Evolutionary conservation across 2,888 invertebrate species (phyloP).

Genomic region (Lithophane ornitopus): DNA sequence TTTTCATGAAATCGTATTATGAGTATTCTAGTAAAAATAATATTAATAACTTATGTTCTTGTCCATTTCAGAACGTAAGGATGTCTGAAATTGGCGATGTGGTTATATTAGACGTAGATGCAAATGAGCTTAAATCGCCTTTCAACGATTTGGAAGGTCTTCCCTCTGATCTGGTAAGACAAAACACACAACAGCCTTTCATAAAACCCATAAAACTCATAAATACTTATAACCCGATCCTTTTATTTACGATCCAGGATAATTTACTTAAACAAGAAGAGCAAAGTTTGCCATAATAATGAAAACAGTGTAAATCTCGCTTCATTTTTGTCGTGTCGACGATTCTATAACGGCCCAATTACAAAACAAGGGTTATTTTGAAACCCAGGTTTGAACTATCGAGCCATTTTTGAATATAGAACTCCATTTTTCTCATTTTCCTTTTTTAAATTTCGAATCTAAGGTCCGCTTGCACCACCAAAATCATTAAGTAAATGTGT

Average conservation of each 20-base stretch:
- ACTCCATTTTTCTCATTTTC: not conserved
- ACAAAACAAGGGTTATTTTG: not conserved
- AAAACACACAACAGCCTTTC: not conserved
- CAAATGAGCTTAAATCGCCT: slow-evolving; percentile 95
- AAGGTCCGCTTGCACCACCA: too few species aligned
- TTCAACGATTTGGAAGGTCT: slow-evolving; percentile 97
- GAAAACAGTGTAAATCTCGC: not conserved
- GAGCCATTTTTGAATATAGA: not conserved
- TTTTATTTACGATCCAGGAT: not conserved
- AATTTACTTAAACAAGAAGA: not conserved
- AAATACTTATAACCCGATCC: not conserved
- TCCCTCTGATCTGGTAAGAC: slow-evolving; percentile 96
- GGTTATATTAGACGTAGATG: slow-evolving; percentile 98
- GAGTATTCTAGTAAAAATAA: not conserved
- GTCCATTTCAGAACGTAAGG: slow-evolving; percentile 92
- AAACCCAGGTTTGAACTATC: not conserved
- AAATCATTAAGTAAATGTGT: not conserved
- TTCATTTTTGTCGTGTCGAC: too few species aligned
- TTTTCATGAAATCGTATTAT: not conserved
- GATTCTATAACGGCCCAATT: not conserved
- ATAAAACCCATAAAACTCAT: not conserved
- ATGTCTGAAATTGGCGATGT: slow-evolving; percentile 97
- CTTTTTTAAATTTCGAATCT: too few species aligned
- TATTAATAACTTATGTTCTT: not conserved
- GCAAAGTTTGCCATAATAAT: not conserved